Percentiles rank a stretch among this genome's conserved stretches.
Conservation (phyloP, 2,888 invertebrate species). For the Drosophila macrospina region DNA sequence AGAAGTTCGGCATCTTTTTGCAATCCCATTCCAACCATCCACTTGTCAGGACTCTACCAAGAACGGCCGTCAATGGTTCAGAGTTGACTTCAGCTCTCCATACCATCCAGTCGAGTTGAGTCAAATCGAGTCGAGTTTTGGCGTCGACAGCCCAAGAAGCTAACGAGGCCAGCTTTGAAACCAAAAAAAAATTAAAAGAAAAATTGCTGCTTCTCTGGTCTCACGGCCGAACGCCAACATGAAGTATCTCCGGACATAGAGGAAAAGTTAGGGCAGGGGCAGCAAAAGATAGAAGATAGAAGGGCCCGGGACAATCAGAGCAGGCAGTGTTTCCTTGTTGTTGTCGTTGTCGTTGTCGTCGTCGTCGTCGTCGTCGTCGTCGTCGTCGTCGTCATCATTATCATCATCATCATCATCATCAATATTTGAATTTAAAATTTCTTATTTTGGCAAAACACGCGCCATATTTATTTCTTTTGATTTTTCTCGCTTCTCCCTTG, state of each 20-base stretch:
- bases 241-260: conserved; percentile 23
- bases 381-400: conserved; percentile 9
- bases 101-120: background rate
- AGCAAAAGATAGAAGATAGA: background rate
- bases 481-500: conserved; percentile 62
- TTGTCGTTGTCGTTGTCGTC: conserved; percentile 3
- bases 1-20: conserved; percentile 31
- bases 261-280: background rate
- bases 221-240: conserved; percentile 50
- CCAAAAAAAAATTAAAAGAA: conserved; percentile 44
- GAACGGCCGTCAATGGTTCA: conserved; percentile 16
- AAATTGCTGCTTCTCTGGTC: conserved; percentile 42
- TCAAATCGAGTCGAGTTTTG: background rate
- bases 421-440: conserved; percentile 81
- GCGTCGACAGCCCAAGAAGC: conserved; percentile 33
- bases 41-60: conserved; percentile 16
- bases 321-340: background rate
- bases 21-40: conserved; percentile 3
- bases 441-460: conserved; percentile 73
- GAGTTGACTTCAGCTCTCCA: conserved; percentile 20
- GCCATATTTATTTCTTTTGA: conserved; percentile 81
- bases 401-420: conserved; percentile 62
- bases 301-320: background rate
- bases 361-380: conserved; percentile 15
- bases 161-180: conserved; percentile 28